Evolutionary conservation across 2,888 invertebrate genomes (phyloP).

Genomic region (Cerastis leucographa): DNA sequence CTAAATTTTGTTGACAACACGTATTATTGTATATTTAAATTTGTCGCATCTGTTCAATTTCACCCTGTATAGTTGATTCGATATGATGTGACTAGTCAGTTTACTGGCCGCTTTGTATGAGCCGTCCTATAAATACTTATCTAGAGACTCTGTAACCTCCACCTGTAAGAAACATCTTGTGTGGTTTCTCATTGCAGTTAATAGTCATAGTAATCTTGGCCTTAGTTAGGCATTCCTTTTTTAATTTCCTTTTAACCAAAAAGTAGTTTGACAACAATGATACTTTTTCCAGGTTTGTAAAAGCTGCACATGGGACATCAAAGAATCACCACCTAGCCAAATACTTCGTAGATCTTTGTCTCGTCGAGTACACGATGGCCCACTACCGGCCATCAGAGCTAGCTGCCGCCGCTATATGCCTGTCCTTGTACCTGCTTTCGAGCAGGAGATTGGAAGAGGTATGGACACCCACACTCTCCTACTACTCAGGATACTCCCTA

Average conservation of each 20-base stretch:
- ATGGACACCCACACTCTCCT: conserved; percentile 94
- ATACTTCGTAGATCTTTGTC: conserved; percentile 96
- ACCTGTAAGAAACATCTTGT: not conserved
- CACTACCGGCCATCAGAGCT: conserved; percentile 95
- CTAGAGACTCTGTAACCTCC: not conserved
- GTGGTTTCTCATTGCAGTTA: not conserved
- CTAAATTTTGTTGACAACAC: no score
- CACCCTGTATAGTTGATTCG: no score
- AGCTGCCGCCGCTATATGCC: conserved; percentile 95
- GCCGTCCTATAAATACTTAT: no score
- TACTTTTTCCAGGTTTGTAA: conserved; percentile 88
- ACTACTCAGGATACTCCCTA: conserved; percentile 94
- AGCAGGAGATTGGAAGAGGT: conserved; percentile 85
- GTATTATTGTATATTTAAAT: no score
- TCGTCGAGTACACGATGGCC: conserved; percentile 95
- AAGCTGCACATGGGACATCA: conserved; percentile 91
- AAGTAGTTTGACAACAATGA: not conserved
- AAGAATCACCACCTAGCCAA: conserved; percentile 95
- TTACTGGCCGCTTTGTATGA: no score
- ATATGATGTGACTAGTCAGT: no score
- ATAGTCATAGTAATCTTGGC: not conserved
- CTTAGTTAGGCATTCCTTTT: no score
- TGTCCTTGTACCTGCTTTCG: conserved; percentile 91
- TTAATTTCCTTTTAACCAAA: no score
- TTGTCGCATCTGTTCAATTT: no score